phyloP scores from a whole-genome alignment of 2,113 vertebrate species.

The Thunnus thynnus region DNA sequence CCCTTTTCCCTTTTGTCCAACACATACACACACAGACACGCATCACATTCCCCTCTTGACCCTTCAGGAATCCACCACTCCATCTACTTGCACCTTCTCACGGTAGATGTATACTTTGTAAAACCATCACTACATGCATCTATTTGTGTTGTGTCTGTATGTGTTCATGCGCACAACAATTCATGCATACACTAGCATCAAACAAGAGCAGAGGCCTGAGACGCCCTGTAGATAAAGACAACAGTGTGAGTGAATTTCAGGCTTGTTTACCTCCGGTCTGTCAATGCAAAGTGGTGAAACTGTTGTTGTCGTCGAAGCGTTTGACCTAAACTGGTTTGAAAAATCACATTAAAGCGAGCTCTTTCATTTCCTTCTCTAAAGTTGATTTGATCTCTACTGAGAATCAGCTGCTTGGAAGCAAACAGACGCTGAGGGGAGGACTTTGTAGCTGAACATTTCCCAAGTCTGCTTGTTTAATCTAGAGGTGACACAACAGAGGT shows the following conservation, averaged over 20 bases:
- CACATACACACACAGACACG: slow-evolving; percentile 28
- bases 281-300: slow-evolving; percentile 85
- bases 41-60: slow-evolving; percentile 64
- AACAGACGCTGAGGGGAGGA: slow-evolving; percentile 64
- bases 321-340: slow-evolving; percentile 92
- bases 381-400: slow-evolving; percentile 93
- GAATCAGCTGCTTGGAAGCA: slow-evolving; percentile 88
- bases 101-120: slow-evolving; percentile 52
- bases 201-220: slow-evolving; percentile 29
- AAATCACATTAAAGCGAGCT: slow-evolving; percentile 93
- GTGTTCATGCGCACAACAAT: slow-evolving; percentile 15
- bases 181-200: slow-evolving; percentile 6
- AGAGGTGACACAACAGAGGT: slow-evolving; percentile 77
- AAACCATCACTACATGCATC: slow-evolving; percentile 27
- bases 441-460: slow-evolving; percentile 85
- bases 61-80: slow-evolving; percentile 55
- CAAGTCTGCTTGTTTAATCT: slow-evolving; percentile 83
- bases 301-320: slow-evolving; percentile 84
- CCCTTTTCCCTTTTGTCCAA: slow-evolving; percentile 55
- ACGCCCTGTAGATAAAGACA: slow-evolving; percentile 7
- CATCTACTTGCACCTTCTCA: slow-evolving; percentile 44
- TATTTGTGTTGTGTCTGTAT: slow-evolving; percentile 35
- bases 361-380: slow-evolving; percentile 94
- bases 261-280: slow-evolving; percentile 77
- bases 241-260: slow-evolving; percentile 25